These are phyloP conservation scores for Jacana jacana DNA, from an alignment of 2,113 vertebrate species.

Conservation along the genomic window DNA sequence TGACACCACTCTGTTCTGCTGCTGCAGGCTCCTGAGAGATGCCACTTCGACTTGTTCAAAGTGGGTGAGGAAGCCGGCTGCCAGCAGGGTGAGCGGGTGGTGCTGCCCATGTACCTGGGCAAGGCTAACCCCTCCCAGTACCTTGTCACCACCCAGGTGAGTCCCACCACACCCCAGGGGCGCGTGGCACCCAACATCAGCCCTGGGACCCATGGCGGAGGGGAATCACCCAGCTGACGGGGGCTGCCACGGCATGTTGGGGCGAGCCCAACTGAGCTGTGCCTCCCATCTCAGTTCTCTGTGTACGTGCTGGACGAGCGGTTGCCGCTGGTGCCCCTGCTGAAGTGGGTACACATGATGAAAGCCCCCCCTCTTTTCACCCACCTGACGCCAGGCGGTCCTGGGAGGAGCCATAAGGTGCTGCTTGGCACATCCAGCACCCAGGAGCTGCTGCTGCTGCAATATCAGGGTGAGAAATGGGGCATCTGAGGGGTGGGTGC, in stretches of 20 bases:
- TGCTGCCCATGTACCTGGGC: conserved; percentile 55
- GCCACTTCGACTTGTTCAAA: conserved; percentile 49
- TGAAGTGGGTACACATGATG: conserved; percentile 61
- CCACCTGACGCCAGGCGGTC: not conserved
- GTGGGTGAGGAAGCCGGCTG: conserved; percentile 25
- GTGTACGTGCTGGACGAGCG: conserved; percentile 25
- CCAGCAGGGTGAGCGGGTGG: conserved; percentile 14
- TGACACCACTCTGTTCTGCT: accelerated
- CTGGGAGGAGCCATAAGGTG: not conserved
- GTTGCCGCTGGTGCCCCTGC: not conserved
- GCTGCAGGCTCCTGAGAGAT: not conserved
- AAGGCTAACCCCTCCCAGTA: conserved; percentile 43
- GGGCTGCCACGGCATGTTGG: accelerated
- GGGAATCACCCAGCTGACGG: not conserved
- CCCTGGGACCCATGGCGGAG: accelerated
- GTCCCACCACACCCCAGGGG: not conserved
- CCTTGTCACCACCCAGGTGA: conserved; percentile 50
- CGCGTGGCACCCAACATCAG: conserved; percentile 36
- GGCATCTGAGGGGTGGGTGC: accelerated
- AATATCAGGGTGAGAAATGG: not conserved
- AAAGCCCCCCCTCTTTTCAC: conserved; percentile 30
- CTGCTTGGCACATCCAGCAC: not conserved
- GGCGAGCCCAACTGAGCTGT: accelerated
- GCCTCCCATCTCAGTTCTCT: not conserved
- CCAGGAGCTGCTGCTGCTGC: conserved; percentile 48